These are phyloP conservation scores for Petrocephalus microphthalmus DNA, from an alignment of 2,113 vertebrate genomes.

Conservation along the genomic window DNA sequence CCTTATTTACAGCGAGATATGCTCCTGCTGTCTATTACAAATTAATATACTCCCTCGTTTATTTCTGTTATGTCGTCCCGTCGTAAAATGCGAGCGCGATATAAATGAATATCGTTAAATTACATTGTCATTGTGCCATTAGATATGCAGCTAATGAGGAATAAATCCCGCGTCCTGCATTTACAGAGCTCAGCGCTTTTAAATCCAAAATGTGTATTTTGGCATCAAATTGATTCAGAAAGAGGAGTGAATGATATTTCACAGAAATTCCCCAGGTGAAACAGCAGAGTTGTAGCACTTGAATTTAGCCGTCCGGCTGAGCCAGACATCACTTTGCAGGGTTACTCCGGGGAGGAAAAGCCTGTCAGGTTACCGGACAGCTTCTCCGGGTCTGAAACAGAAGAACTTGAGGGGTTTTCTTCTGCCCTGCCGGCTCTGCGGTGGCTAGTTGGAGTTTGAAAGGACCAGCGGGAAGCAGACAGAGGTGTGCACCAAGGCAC, in stretches of 20 bases:
- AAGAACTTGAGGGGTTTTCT: conserved; percentile 57
- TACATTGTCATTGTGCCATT: neutral
- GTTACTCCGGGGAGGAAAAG: conserved; percentile 48
- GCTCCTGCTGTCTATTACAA: neutral
- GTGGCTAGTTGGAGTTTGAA: neutral
- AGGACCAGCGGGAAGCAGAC: conserved; percentile 6
- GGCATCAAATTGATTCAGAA: neutral
- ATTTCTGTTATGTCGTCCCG: conserved; percentile 5
- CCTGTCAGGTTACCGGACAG: conserved; percentile 59
- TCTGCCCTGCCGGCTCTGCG: conserved; percentile 56
- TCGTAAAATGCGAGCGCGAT: neutral
- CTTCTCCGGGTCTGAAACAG: conserved; percentile 55
- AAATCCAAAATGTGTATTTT: neutral
- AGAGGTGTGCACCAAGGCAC: neutral
- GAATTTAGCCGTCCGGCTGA: conserved; percentile 55
- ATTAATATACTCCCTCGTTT: neutral
- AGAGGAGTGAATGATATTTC: neutral
- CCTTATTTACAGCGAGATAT: neutral
- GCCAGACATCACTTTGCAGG: conserved; percentile 43
- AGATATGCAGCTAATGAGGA: neutral
- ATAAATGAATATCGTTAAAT: conserved; percentile 2
- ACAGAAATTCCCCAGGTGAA: neutral
- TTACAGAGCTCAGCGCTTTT: neutral
- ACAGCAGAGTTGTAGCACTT: conserved; percentile 3
- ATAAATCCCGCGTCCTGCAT: neutral